Percentiles rank a stretch among this genome's conserved stretches.
Conservation (phyloP, 2,113 vertebrate species). For the Sinocyclocheilus anophthalmus region DNA sequence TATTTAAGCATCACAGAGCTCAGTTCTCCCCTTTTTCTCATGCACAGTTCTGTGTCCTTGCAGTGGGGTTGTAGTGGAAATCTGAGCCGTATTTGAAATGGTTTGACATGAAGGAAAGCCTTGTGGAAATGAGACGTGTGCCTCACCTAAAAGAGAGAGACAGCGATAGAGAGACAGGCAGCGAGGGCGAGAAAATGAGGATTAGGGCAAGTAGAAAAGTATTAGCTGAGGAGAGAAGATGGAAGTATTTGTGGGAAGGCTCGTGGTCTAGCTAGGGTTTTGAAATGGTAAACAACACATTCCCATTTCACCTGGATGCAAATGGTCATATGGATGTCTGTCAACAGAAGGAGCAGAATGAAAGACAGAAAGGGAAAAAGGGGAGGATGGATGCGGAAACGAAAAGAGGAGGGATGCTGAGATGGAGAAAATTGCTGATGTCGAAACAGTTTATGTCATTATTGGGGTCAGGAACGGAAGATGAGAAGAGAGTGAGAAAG, state of each 20-base stretch:
- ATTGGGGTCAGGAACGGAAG: slow-evolving; percentile 48
- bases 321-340: slow-evolving; percentile 33
- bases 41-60: slow-evolving; percentile 31
- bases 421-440: slow-evolving; percentile 17
- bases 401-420: background rate
- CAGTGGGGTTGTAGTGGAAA: slow-evolving; percentile 37
- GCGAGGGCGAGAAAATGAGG: no score
- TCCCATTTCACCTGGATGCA: slow-evolving; percentile 30
- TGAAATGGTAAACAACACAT: slow-evolving; percentile 36
- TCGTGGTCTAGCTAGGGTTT: no score
- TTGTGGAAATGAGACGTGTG: slow-evolving; percentile 1
- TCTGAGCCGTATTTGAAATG: slow-evolving; percentile 36
- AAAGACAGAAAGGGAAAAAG: background rate
- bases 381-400: slow-evolving; percentile 12
- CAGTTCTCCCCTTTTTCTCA: background rate
- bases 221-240: slow-evolving; percentile 2
- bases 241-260: slow-evolving; percentile 22
- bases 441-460: slow-evolving; percentile 50
- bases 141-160: slow-evolving; percentile 21
- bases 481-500: slow-evolving; percentile 9
- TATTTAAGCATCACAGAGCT: background rate
- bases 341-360: slow-evolving; percentile 7
- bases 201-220: background rate
- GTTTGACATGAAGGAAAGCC: slow-evolving; percentile 31
- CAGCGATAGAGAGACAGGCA: slow-evolving; percentile 21